Base-by-base conservation (phyloP, 2,888 invertebrate genomes). In the Dynastes tityus region DNA sequence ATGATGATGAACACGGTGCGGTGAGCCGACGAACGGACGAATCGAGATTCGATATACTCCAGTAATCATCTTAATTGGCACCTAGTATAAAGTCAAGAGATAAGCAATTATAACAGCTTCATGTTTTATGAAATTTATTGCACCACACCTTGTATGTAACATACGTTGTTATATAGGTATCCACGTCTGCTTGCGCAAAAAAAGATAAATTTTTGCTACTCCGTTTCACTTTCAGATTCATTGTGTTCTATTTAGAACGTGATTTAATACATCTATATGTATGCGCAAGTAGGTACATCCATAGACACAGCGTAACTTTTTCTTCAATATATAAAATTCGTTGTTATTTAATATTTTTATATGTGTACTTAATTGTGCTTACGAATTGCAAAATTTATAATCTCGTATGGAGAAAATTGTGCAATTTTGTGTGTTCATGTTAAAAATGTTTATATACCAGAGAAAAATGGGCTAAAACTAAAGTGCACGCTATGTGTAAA, bases 21-120 rank as follows among this genome's bases (percentile, higher is more conserved):
- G 61, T 27, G n/a, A 74, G 61, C 40, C 61, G 45, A 22, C 37
- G 71, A 78, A 63, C 77, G 77, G 68, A 76, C 77, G 81, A 78
- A 81, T 81, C 79, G 79, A 82, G 81, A 82, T 80, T 82, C 77
- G 81, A 80, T 78, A 80, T 80, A 82, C 79, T 79, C 80, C 81
- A 80, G 82, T 81, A 81, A 80, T 75, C 76, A 76, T 70, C 76
- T 75, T 82, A 82, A 82, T 82, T 82, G 80, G 79, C 68, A 22
- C 61, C 73, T 45, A 45, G 73, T 61, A 45, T 63, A 61, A 74
- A 61, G 45, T 74, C 73, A 45, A 70, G 40, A 76, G 70, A 79
- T 79, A 78, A 73, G 78, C 73, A 78, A 74, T 78, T 79, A 79
- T 79, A 76, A 70, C 76, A 79, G 79, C 61, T 79, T 79, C 68